phyloP scores from a whole-genome alignment of 2,113 vertebrate genomes.

The Sylvia atricapilla region DNA sequence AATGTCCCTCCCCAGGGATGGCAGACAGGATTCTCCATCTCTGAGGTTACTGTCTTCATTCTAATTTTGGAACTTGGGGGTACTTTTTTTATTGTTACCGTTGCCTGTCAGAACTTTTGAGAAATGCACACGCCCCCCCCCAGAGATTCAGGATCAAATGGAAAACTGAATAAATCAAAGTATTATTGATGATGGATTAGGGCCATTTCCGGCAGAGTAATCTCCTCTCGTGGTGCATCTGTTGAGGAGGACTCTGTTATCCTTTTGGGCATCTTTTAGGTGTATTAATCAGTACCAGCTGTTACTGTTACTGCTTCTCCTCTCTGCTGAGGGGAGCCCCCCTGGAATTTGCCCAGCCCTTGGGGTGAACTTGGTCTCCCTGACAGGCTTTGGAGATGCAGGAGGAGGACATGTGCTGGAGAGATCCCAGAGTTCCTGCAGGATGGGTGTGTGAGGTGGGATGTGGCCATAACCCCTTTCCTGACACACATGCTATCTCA shows the following conservation, averaged over 20 bases:
- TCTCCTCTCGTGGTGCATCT: background rate
- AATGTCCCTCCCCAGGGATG: background rate
- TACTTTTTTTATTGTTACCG: background rate
- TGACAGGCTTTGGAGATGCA: accelerated
- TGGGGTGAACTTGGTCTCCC: background rate
- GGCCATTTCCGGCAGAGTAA: background rate
- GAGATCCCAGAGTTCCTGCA: background rate
- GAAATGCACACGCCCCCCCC: background rate
- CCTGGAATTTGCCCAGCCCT: background rate
- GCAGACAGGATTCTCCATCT: accelerated
- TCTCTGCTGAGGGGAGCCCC: background rate
- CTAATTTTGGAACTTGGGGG: background rate
- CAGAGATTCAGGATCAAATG: background rate
- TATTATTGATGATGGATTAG: background rate
- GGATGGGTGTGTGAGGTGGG: background rate
- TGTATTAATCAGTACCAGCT: background rate
- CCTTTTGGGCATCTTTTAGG: slow-evolving; percentile 22
- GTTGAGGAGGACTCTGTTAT: background rate
- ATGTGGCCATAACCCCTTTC: background rate
- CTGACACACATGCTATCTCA: background rate
- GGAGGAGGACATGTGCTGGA: background rate
- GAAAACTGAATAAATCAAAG: background rate
- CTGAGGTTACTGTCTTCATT: background rate
- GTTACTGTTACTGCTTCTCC: background rate
- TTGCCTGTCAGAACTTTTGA: background rate